Evolutionary conservation across 2,113 vertebrate genomes (phyloP).

Genomic region (Barnardius zonarius): DNA sequence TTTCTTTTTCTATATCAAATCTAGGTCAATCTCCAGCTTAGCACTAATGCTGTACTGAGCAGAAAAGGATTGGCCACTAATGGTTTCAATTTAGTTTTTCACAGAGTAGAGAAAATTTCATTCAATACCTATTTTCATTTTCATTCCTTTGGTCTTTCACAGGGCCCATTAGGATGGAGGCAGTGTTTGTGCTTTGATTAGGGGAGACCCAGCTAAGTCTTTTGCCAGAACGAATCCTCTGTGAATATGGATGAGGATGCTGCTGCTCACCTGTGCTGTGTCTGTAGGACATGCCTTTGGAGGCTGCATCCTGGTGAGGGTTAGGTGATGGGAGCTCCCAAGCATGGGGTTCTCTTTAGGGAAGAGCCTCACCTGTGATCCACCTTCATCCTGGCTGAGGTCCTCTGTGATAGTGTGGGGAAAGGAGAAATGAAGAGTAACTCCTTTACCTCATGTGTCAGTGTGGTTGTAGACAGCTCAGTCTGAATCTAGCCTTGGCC

Average conservation of each 20-base stretch:
- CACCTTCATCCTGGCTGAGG: neutral
- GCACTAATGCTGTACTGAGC: constrained; percentile 35
- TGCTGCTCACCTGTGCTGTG: neutral
- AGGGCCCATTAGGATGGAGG: neutral
- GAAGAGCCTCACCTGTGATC: neutral
- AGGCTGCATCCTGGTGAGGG: neutral
- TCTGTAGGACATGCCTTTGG: neutral
- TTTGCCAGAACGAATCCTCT: neutral
- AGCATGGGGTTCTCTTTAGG: neutral
- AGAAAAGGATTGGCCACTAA: constrained; percentile 57
- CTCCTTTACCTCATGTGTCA: neutral
- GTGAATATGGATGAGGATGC: neutral
- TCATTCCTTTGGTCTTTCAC: constrained; percentile 34
- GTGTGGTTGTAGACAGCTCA: neutral
- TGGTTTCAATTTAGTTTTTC: constrained; percentile 65
- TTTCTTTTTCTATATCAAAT: constrained; percentile 52
- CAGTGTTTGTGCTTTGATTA: constrained; percentile 7
- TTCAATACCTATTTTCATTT: constrained; percentile 56
- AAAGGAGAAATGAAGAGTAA: neutral
- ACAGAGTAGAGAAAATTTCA: constrained; percentile 32
- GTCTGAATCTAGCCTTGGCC: neutral
- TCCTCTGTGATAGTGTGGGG: neutral
- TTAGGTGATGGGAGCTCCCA: neutral
- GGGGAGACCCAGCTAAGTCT: neutral
- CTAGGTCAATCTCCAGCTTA: constrained; percentile 63